Evolutionary conservation across 2,113 vertebrate species (phyloP).

Genomic region (Saccopteryx leptura): DNA sequence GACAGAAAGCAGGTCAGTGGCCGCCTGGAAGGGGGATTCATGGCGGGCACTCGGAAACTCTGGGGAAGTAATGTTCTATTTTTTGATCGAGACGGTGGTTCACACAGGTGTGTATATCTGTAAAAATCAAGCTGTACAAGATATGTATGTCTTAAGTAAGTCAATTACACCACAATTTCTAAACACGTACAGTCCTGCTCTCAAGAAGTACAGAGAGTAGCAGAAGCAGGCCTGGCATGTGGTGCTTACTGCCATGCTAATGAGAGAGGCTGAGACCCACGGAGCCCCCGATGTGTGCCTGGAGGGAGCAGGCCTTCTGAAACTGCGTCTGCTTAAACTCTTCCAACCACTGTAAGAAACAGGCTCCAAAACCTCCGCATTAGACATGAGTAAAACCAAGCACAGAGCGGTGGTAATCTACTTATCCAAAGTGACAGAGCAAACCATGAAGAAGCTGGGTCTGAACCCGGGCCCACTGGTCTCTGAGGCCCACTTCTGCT

Average conservation of each 20-base stretch:
- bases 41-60: fast-evolving
- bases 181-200: not conserved
- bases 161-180: not conserved
- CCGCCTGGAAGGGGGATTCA: not conserved
- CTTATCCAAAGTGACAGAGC: not conserved
- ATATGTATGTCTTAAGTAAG: not conserved
- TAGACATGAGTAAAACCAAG: not conserved
- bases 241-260: not conserved
- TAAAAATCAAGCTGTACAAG: not conserved
- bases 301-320: not conserved
- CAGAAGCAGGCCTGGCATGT: not conserved
- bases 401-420: not conserved
- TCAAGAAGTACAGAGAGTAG: not conserved
- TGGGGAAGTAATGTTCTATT: not conserved
- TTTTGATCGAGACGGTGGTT: not conserved
- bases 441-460: not conserved
- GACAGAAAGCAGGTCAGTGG: too few relatives aligned
- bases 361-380: not conserved
- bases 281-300: not conserved
- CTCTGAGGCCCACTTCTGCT: not conserved
- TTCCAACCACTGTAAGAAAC: not conserved
- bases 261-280: not conserved
- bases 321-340: not conserved
- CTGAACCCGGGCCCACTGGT: not conserved
- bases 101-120: not conserved